Percentiles rank a stretch among this genome's conserved stretches.
These are phyloP conservation scores for Cephus rjabovi DNA, from an alignment of 2,888 invertebrate species.

Conservation along the genomic window DNA sequence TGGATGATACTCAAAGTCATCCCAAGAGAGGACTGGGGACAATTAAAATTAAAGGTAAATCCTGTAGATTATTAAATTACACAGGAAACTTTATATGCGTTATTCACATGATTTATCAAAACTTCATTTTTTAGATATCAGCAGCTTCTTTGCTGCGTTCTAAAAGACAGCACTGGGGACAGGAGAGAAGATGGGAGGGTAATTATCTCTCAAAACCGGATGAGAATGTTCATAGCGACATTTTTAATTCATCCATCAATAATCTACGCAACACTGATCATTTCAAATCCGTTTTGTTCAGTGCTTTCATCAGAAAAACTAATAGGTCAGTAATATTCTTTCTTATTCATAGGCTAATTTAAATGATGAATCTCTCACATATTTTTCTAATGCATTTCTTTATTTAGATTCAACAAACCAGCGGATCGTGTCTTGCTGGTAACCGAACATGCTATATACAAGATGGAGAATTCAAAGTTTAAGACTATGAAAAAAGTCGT, in stretches of 20 bases:
- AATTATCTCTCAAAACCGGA: slow-evolving; percentile 80
- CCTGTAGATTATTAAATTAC: slow-evolving; percentile 16
- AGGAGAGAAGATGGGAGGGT: slow-evolving; percentile 83
- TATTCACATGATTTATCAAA: not conserved
- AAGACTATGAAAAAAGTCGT: slow-evolving; percentile 89
- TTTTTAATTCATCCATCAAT: slow-evolving; percentile 76
- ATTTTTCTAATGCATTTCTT: not conserved
- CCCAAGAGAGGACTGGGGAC: slow-evolving; percentile 88
- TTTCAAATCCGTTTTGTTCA: slow-evolving; percentile 70
- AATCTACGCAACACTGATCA: slow-evolving; percentile 76
- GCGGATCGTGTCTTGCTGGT: slow-evolving; percentile 91
- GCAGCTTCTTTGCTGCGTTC: slow-evolving; percentile 81
- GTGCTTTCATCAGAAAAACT: slow-evolving; percentile 60
- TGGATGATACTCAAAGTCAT: slow-evolving; percentile 85
- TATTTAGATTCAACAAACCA: slow-evolving; percentile 75
- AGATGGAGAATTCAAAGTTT: slow-evolving; percentile 88
- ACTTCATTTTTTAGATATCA: slow-evolving; percentile 68
- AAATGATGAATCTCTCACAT: not conserved
- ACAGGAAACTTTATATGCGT: slow-evolving; percentile 14
- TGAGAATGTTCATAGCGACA: slow-evolving; percentile 76
- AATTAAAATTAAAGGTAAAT: slow-evolving; percentile 78
- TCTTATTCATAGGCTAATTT: not conserved
- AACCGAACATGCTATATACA: slow-evolving; percentile 87
- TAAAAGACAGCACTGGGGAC: slow-evolving; percentile 79
- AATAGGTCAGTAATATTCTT: slow-evolving; percentile 48